Base-by-base conservation (phyloP, 2,888 invertebrate genomes). In the Alloplasta piceator region DNA sequence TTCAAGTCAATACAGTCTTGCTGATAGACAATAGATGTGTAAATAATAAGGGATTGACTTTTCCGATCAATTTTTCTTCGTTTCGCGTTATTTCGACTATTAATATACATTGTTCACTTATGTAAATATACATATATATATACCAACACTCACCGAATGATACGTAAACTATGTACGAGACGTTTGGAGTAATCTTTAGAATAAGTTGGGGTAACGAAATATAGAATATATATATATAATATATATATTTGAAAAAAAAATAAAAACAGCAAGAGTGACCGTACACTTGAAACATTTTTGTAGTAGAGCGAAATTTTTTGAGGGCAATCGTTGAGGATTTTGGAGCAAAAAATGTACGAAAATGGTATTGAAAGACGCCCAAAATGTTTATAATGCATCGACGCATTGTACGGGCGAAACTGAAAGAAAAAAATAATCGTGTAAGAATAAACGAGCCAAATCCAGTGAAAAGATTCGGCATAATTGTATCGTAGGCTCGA, bases 111-210 rank as follows among this genome's bases (percentile, higher is more conserved):
- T 26, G 26, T 72, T 75, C 63, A 41, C 63, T 52, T 52, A 77
- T 80, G 80, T 81, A 80, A 76, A 80, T 80, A 80, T 50, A 68
- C 73, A 68, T 55, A 76, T 50, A 73, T 48, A 73, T 39, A 50
- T 9, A 43, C 16, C 67, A 39, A 50, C 12, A 48, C 36, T 4
- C 61, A 81, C 80, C 64, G 60, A 58, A 36, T 43, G 64, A 71
- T 71, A 71, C 46, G 66, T 72, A 74, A 39, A 38, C 9, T 55
- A 63, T 26, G 56, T 81, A 60, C 46, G 52, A 64, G 39, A 68
- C 48, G 70, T 81, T 78, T 78, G 38, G 56, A 68, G 81, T 70
- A 64, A 74, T 66, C 46, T 52, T 74, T 70, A 73, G 63, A 58
- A 36, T 77, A 80, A 80, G 63, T 68, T 73, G 73, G 36, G 39